phyloP scores from a whole-genome alignment of 2,888 invertebrate species.

The Epistrophe eligans region DNA sequence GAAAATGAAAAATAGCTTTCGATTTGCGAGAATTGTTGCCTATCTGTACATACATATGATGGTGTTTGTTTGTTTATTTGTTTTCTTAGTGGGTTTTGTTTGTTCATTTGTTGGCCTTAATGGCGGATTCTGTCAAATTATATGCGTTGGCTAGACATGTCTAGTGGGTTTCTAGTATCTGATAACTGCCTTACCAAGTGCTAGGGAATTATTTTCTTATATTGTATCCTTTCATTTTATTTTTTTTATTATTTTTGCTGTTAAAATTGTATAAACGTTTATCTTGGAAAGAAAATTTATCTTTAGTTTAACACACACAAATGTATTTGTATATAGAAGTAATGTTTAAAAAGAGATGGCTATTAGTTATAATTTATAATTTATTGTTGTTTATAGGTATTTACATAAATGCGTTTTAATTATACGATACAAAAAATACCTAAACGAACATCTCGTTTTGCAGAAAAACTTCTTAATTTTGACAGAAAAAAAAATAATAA shows the following conservation, averaged over 20 bases:
- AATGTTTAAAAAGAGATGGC: slow-evolving; percentile 24
- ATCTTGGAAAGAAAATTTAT: slow-evolving; percentile 48
- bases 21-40: slow-evolving; percentile 41
- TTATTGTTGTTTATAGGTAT: slow-evolving; percentile 44
- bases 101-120: slow-evolving; percentile 71
- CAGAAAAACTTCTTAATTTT: too few relatives aligned
- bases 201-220: slow-evolving; percentile 37
- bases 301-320: neutral
- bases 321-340: neutral
- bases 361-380: slow-evolving; percentile 51
- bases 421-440: too few relatives aligned
- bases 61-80: slow-evolving; percentile 30
- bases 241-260: slow-evolving; percentile 20
- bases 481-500: too few relatives aligned
- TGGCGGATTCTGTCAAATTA: slow-evolving; percentile 73
- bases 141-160: slow-evolving; percentile 74
- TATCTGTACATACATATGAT: neutral
- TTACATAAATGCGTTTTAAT: neutral
- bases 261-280: slow-evolving; percentile 55
- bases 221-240: neutral
- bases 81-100: slow-evolving; percentile 51
- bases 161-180: slow-evolving; percentile 72
- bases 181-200: slow-evolving; percentile 64
- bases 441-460: too few relatives aligned
- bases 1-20: slow-evolving; percentile 65